Conservation (phyloP, 2,797 vertebrate species). For the Enteromius paludinosus region DNA sequence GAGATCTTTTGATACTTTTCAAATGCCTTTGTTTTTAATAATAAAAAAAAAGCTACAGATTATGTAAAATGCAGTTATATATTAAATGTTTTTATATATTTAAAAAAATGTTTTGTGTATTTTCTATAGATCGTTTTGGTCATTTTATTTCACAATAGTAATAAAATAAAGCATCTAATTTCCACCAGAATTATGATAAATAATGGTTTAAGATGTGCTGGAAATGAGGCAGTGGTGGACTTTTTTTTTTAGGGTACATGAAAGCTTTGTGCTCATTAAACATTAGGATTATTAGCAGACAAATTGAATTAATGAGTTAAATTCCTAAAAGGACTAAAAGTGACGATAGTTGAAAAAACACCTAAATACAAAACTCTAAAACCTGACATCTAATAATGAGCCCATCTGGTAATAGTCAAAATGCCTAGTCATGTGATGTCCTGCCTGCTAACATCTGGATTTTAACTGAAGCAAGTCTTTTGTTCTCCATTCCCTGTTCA, state of each 20-base stretch:
- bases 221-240: neutral
- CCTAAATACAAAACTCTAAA: neutral
- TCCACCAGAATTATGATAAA: neutral
- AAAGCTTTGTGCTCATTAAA: neutral
- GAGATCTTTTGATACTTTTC: neutral
- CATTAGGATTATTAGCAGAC: neutral
- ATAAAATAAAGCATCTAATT: neutral
- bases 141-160: neutral
- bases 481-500: neutral
- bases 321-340: neutral
- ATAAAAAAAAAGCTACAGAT: neutral
- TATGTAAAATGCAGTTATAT: no score
- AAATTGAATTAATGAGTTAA: neutral
- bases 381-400: neutral
- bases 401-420: neutral
- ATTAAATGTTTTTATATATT: neutral
- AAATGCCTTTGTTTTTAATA: neutral
- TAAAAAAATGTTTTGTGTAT: neutral
- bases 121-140: neutral
- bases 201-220: neutral
- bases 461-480: neutral
- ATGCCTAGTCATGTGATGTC: neutral
- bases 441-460: neutral
- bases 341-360: neutral
- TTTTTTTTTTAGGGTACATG: neutral